These are phyloP conservation scores for Protodeltote pygarga DNA, from an alignment of 2,888 invertebrate genomes.

Conservation along the genomic window DNA sequence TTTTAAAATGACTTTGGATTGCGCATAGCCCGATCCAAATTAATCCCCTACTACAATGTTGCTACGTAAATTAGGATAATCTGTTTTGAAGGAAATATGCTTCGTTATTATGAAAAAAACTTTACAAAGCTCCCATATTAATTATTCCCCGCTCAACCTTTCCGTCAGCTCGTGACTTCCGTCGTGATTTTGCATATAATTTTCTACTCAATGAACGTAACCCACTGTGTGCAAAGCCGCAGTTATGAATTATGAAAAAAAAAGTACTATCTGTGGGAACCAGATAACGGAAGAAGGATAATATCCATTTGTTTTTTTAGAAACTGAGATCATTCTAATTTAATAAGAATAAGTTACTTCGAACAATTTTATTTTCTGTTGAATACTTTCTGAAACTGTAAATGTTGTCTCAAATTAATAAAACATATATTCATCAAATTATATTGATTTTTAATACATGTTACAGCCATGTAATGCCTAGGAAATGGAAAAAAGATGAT, in stretches of 20 bases:
- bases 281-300: slow-evolving; percentile 11
- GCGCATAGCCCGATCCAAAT: slow-evolving; percentile 77
- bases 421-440: too few species aligned
- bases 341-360: too few species aligned
- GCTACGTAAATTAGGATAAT: slow-evolving; percentile 71
- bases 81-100: slow-evolving; percentile 63
- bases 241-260: slow-evolving; percentile 39
- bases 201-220: slow-evolving; percentile 78
- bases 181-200: slow-evolving; percentile 85
- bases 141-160: slow-evolving; percentile 72
- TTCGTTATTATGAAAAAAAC: slow-evolving; percentile 64
- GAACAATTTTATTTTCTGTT: too few species aligned
- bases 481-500: too few species aligned
- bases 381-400: too few species aligned
- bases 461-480: too few species aligned
- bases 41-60: slow-evolving; percentile 78
- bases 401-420: too few species aligned
- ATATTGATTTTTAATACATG: too few species aligned
- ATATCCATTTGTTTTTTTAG: too few species aligned
- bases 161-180: slow-evolving; percentile 69
- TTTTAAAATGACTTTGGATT: slow-evolving; percentile 82
- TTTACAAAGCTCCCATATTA: slow-evolving; percentile 71
- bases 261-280: slow-evolving; percentile 17
- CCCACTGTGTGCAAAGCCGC: slow-evolving; percentile 47
- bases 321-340: too few species aligned